Conservation (phyloP, 2,888 invertebrate genomes). For the Zygaena filipendulae region DNA sequence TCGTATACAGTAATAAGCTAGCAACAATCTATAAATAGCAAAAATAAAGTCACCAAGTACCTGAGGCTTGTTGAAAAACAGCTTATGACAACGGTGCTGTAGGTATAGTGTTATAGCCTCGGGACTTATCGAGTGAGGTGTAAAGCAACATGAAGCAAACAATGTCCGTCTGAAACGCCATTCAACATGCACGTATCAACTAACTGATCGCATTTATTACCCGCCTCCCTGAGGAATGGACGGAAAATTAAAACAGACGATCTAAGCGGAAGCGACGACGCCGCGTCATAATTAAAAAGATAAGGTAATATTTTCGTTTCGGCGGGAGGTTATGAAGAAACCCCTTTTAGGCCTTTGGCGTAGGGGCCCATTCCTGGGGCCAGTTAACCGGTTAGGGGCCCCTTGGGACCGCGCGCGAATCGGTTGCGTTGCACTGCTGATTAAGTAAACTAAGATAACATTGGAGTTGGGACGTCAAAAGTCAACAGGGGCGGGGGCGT, state of each 20-base stretch:
- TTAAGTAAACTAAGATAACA: conserved; percentile 69
- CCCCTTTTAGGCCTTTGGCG: conserved; percentile 40
- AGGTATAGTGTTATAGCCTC: too few species aligned
- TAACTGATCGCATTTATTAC: conserved; percentile 23
- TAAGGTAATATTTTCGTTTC: conserved; percentile 62
- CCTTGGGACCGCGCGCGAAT: conserved; percentile 49
- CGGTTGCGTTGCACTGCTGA: conserved; percentile 50
- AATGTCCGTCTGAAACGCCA: too few species aligned
- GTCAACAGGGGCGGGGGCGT: conserved; percentile 64
- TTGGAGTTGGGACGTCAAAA: conserved; percentile 58
- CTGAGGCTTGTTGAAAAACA: too few species aligned
- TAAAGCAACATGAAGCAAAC: too few species aligned
- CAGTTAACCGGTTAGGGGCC: conserved; percentile 55
- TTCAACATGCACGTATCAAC: conserved; percentile 21
- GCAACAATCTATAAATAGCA: too few species aligned
- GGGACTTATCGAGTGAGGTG: too few species aligned
- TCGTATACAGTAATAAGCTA: too few species aligned
- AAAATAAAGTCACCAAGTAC: too few species aligned
- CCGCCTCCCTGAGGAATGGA: conserved; percentile 34
- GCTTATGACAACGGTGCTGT: too few species aligned
- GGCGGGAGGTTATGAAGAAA: conserved; percentile 34
- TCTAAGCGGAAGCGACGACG: conserved; percentile 47
- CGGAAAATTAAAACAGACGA: conserved; percentile 67
- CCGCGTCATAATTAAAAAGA: conserved; percentile 64
- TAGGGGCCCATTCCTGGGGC: conserved; percentile 27